Evolutionary conservation across 2,888 invertebrate genomes (phyloP), one percentile per base, ranked within the genome.

Genomic region (Cephus nigrinus): DNA sequence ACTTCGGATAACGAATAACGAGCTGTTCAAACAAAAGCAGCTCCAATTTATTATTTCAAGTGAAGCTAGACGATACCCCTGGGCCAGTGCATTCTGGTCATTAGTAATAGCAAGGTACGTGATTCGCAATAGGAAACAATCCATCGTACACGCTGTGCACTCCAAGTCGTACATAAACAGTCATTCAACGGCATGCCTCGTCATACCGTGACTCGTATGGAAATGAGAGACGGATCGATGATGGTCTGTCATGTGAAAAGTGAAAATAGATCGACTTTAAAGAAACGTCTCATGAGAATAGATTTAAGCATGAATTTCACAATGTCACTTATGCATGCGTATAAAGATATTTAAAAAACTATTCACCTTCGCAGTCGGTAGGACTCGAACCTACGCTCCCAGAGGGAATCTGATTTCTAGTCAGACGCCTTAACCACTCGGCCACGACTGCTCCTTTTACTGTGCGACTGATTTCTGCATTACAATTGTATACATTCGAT

Each of bases 341-440:
- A 55, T 32, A 71, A 33, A 71, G 11, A 71, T 15, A 55, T 9
- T 1, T 0, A 55, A 71, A 30, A 71, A 31, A 12, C 15, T 12
- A 31, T 71, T 32, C 9, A 32, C 12, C 23, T 9, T 87, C 96
- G 95, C 95, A 95, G 95, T 94, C 95, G 95, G 95, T 95, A 96
- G 95, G 95, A 96, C 95, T 95, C 95, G 96, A 96, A 96, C 96
- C 96, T 96, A 95, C 95, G 96, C 96, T 95, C 95, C 95, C 95
- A 96, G 95, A 96, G 95, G 95, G 95, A 96, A 96, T 95, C 95
- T 95, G 95, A 95, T 95, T 96, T 96, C 95, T 95, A 96, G 95
- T 96, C 95, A 95, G 95, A 95, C 95, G 95, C 95, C 95, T 95
- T 95, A 95, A 95, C 95, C 95, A 95, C 95, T 95, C 95, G 95